These are phyloP conservation scores for Pseudolycoriella hygida DNA, from an alignment of 2,888 invertebrate genomes.

Conservation along the genomic window DNA sequence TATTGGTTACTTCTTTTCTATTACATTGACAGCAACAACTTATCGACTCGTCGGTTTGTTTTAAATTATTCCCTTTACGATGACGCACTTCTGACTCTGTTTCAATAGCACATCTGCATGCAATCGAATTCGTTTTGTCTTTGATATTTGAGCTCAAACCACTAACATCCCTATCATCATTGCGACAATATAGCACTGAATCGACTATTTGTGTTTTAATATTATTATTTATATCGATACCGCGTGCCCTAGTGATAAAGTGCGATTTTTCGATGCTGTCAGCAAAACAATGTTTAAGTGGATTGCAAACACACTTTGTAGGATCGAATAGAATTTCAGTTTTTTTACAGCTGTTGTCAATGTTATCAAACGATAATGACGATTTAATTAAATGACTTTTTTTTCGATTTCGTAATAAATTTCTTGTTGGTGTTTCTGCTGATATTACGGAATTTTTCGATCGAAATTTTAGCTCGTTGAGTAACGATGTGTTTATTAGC, in stretches of 20 bases:
- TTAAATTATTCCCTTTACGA: neutral
- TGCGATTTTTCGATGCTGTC: neutral
- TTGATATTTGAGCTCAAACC: neutral
- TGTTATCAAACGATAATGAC: neutral
- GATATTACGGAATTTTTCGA: no score
- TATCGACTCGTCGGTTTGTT: neutral
- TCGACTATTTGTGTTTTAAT: neutral
- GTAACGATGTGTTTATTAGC: no score
- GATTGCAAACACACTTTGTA: neutral
- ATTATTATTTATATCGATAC: neutral
- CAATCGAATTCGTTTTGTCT: neutral
- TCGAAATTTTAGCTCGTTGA: no score
- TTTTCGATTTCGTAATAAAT: no score
- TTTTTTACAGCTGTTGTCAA: neutral
- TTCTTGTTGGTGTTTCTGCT: no score
- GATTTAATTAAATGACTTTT: neutral
- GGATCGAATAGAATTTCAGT: neutral
- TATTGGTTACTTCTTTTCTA: neutral
- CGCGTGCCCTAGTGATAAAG: neutral
- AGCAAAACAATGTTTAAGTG: slow-evolving; percentile 1
- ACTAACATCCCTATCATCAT: neutral
- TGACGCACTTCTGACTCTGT: neutral
- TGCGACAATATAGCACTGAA: neutral
- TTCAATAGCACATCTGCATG: neutral
- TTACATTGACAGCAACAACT: neutral